phyloP scores from a whole-genome alignment of 37 sponge, comb jelly and placozoan genomes.

The Eunapius fragilis region DNA sequence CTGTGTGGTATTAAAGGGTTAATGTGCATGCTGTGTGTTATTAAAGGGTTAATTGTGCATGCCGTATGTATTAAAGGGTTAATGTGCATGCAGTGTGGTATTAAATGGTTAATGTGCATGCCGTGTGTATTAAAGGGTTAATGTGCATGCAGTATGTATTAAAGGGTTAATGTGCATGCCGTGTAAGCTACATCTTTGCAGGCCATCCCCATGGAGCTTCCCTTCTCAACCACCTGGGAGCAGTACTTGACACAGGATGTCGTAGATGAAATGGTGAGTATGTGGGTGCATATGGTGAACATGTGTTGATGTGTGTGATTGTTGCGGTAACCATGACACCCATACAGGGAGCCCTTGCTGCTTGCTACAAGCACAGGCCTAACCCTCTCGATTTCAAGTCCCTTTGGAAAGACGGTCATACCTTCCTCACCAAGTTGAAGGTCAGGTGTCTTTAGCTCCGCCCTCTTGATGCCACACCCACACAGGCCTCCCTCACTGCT shows the following conservation, averaged over 20 bases:
- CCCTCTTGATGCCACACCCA: conserved; percentile 1
- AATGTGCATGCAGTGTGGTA: not conserved
- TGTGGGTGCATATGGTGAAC: too few relatives aligned
- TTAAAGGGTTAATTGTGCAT: not conserved
- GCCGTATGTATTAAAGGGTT: not conserved
- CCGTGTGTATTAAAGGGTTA: not conserved
- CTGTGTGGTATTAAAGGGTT: too few relatives aligned
- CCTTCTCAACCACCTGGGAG: conserved; percentile 47
- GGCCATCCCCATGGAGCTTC: conserved; percentile 51
- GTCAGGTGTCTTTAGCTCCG: conserved; percentile 2
- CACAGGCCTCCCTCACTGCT: conserved; percentile 49
- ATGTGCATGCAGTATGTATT: not conserved
- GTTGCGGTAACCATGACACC: too few relatives aligned
- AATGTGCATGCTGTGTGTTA: not conserved
- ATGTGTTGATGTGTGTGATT: too few relatives aligned
- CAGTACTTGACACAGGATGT: conserved; percentile 71
- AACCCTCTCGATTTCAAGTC: conserved; percentile 33
- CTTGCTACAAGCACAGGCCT: conserved; percentile 44
- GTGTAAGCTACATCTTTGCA: not conserved
- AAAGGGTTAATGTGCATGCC: not conserved
- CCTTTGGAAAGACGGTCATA: conserved; percentile 37
- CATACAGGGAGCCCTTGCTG: conserved; percentile 40
- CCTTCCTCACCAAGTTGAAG: conserved; percentile 57
- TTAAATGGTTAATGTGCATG: not conserved
- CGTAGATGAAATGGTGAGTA: conserved; percentile 71